Conservation (phyloP, 1,140 invertebrate genomes). For the Drosophila teissieri region DNA sequence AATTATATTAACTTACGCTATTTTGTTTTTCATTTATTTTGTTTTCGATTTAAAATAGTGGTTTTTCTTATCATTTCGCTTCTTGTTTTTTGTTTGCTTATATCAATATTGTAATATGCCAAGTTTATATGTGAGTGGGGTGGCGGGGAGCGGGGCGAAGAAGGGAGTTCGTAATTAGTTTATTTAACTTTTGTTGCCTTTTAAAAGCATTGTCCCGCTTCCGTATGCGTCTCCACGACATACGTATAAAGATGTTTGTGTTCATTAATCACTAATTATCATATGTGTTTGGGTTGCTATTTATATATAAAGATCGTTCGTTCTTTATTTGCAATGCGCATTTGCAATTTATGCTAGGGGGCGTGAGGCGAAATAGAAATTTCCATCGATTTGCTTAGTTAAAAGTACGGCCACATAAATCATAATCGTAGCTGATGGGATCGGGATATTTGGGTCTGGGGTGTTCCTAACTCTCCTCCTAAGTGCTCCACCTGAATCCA, state of each 20-base stretch:
- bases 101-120: slow-evolving; percentile 75
- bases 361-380: background rate
- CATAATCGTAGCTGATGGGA: slow-evolving; percentile 15
- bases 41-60: slow-evolving; percentile 45
- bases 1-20: slow-evolving; percentile 71
- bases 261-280: slow-evolving; percentile 55
- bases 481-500: background rate
- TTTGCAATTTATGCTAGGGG: slow-evolving; percentile 51
- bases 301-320: slow-evolving; percentile 39
- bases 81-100: slow-evolving; percentile 56
- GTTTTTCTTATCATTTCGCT: slow-evolving; percentile 24
- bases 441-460: background rate
- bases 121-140: slow-evolving; percentile 60
- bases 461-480: background rate
- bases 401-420: slow-evolving; percentile 60
- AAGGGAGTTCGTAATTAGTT: slow-evolving; percentile 6
- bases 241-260: slow-evolving; percentile 22
- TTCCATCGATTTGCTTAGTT: slow-evolving; percentile 33
- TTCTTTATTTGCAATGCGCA: slow-evolving; percentile 25
- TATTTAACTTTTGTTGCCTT: slow-evolving; percentile 40
- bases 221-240: slow-evolving; percentile 1
- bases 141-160: background rate
- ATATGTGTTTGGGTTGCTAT: slow-evolving; percentile 37
- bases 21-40: slow-evolving; percentile 30
- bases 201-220: slow-evolving; percentile 45